These are phyloP conservation scores for Lampris incognitus DNA, from an alignment of 2,113 vertebrate genomes.

Conservation along the genomic window DNA sequence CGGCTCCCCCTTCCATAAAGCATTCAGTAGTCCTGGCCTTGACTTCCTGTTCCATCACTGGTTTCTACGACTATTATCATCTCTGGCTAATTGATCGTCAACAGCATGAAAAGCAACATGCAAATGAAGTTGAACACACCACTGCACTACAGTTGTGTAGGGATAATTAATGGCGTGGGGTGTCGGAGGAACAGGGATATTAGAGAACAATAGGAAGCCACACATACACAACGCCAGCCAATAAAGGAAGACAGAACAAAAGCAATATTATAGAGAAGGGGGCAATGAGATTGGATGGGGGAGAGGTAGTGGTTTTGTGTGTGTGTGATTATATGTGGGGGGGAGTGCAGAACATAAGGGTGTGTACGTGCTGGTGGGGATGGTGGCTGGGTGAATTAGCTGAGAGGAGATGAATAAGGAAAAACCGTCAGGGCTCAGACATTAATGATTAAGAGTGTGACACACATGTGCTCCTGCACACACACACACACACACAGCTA, in stretches of 20 bases:
- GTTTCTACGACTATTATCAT: slow-evolving; percentile 23
- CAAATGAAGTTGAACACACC: slow-evolving; percentile 37
- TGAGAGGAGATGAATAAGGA: slow-evolving; percentile 35
- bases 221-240: slow-evolving; percentile 17
- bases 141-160: not conserved
- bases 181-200: slow-evolving; percentile 10
- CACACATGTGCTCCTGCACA: slow-evolving; percentile 38
- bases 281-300: not conserved
- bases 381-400: slow-evolving; percentile 16
- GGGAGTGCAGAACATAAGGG: not conserved
- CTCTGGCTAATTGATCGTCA: slow-evolving; percentile 41
- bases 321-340: not conserved
- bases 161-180: slow-evolving; percentile 43
- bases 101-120: slow-evolving; percentile 37
- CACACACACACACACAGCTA: slow-evolving; percentile 16
- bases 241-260: slow-evolving; percentile 49
- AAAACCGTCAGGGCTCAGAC: slow-evolving; percentile 31
- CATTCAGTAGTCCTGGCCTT: not conserved
- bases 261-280: slow-evolving; percentile 35
- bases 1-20: not conserved
- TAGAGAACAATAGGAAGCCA: slow-evolving; percentile 37
- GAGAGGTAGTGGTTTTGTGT: not conserved
- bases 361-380: not conserved
- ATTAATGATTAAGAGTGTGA: slow-evolving; percentile 72
- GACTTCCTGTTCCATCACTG: not conserved